Evolutionary conservation across 2,797 vertebrate species (phyloP).

Genomic region (Anas capensis): DNA sequence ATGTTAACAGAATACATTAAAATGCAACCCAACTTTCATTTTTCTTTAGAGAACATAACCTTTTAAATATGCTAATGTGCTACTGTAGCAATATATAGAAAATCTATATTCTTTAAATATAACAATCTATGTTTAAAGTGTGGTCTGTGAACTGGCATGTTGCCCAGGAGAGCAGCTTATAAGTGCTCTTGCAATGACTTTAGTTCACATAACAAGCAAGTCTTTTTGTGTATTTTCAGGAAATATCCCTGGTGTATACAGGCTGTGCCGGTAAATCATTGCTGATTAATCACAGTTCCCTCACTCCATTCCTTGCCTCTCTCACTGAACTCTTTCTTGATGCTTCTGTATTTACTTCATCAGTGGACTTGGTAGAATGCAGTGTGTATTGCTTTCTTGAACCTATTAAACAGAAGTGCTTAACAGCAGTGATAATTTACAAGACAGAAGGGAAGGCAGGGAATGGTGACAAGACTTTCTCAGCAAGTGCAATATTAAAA

Average conservation of each 20-base stretch:
- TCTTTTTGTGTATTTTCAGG: rapidly evolving
- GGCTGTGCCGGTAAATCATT: not conserved
- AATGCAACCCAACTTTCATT: not conserved
- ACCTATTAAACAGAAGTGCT: not conserved
- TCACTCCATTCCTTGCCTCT: not conserved
- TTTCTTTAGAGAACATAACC: not conserved
- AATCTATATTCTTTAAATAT: not conserved
- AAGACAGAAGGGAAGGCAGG: not conserved
- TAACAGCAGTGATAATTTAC: not conserved
- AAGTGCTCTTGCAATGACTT: not conserved
- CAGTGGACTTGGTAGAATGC: not conserved
- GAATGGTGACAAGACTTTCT: not conserved
- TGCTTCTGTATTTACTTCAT: not conserved
- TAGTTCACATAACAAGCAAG: not conserved
- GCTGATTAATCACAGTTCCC: not conserved
- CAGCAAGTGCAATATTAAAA: not conserved
- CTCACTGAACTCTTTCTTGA: not conserved
- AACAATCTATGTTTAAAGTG: rapidly evolving
- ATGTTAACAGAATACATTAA: not conserved
- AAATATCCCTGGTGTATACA: not conserved
- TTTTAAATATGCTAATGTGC: not conserved
- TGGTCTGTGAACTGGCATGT: not conserved
- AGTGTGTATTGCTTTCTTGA: not conserved
- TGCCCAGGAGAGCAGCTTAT: not conserved
- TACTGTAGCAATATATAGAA: not conserved